Evolutionary conservation across 2,888 invertebrate species (phyloP), one percentile per base, ranked within the genome.

Genomic region (Melinaea marsaeus): DNA sequence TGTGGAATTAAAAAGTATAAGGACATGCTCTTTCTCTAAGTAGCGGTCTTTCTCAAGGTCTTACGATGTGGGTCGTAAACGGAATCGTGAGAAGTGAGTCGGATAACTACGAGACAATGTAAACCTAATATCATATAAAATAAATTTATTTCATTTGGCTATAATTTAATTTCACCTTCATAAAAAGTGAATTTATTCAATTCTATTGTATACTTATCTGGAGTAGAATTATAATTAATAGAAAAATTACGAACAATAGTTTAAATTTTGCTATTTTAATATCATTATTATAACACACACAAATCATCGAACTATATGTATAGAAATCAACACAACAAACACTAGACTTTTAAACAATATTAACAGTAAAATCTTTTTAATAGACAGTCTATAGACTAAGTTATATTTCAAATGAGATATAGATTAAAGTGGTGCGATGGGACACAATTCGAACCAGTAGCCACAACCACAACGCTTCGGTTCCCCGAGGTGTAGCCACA

Each of bases 401-500:
- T 42, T 3, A 42, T 9, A 2, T 42, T 9, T 9, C 9, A 42
- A 42, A 42, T 42, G 11, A 42, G 42, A 9, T 2, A 42, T 42
- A 42, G 42, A 42, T 63, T 60, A 73, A 5, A 73, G 65, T 0
- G 88, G 85, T 1, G 89, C 85, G 4, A 86, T 79, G 0, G 87
- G 88, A 57, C 89, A 90, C 2, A 90, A 73, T 62, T 86, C 84
- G 67, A 90, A 90, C 90, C 90, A 90, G 72, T 83, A 83, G 0
- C 90, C 90, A 67, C 90, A 90, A 64, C 82, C 84, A 71, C 90
- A 90, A 2, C 90, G 80, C 70, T 84, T 86, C 35, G 86, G 88
- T 59, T 78, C 79, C 47, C 83, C 82, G 69, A 77, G 72, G 70
- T 89, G 87, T 13, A 90, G 74, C 84, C 81, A 83, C 79, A 90